A percentile compares a stretch with the other conserved stretches of the same genome.
Evolutionary conservation across 30 jellyfish, hydroid and myxozoan species (phyloP).

Genomic region (Aurelia coerulea): DNA sequence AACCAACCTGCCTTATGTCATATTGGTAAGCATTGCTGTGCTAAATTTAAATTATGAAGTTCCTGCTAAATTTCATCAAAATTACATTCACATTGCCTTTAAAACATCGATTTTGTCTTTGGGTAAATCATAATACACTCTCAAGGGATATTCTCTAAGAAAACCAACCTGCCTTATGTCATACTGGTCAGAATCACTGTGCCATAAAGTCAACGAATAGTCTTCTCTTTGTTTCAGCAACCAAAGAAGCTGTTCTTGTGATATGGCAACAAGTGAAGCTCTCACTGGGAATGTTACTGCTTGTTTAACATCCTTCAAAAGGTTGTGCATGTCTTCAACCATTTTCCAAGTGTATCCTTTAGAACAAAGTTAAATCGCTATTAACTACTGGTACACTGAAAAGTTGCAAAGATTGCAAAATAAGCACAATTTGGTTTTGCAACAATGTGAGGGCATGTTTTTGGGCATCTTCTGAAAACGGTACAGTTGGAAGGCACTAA

Average conservation of each 20-base stretch:
- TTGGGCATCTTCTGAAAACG: too few species aligned
- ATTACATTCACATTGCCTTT: too few species aligned
- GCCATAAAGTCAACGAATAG: conserved; percentile 90
- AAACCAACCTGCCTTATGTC: conserved; percentile 56
- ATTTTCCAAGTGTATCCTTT: conserved; percentile 86
- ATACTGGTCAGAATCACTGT: conserved; percentile 68
- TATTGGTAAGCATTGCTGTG: conserved; percentile 66
- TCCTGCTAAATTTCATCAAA: too few species aligned
- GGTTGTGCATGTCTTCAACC: conserved; percentile 74
- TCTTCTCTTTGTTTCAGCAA: conserved; percentile 44
- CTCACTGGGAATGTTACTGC: conserved; percentile 91
- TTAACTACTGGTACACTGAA: too few species aligned
- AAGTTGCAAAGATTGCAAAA: too few species aligned
- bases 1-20: conserved; percentile 46
- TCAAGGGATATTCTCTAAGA: conserved; percentile 54
- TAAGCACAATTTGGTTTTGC: too few species aligned
- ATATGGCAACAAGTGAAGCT: conserved; percentile 81
- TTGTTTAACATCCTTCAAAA: conserved; percentile 35
- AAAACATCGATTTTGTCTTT: conserved; percentile 8
- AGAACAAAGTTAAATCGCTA: too few species aligned
- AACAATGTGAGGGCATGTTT: too few species aligned
- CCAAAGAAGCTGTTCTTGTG: conserved; percentile 81
- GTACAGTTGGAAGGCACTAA: too few species aligned
- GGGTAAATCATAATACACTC: conserved; percentile 88
- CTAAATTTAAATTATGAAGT: conserved; percentile 25